phyloP scores from a whole-genome alignment of 1,140 invertebrate genomes.

The Radopholus similis region DNA sequence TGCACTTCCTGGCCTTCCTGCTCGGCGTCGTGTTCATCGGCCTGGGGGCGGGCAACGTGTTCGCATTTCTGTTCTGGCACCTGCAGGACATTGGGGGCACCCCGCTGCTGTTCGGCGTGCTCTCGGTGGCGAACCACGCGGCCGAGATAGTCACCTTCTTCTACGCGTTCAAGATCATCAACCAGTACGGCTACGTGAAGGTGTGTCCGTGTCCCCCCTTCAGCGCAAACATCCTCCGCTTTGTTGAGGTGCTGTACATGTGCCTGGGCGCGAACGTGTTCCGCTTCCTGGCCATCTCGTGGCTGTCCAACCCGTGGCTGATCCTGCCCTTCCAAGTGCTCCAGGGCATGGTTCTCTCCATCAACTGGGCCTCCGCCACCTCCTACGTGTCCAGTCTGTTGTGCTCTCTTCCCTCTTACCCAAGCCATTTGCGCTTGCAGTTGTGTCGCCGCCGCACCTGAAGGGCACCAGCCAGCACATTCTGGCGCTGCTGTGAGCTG shows the following conservation, averaged over 20 bases:
- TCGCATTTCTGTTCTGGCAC: constrained; percentile 99
- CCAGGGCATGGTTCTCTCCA: constrained; percentile 31
- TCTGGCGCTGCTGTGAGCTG: constrained; percentile 27
- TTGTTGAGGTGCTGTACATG: constrained; percentile 41
- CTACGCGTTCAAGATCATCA: constrained; percentile 89
- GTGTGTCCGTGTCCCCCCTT: constrained; percentile 61
- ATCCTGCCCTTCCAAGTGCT: constrained; percentile 42
- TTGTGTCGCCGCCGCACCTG: constrained; percentile 40
- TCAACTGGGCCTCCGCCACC: constrained; percentile 41
- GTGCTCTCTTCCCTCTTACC: neutral
- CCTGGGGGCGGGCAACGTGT: constrained; percentile 96
- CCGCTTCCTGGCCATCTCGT: constrained; percentile 43
- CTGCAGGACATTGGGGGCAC: constrained; percentile 90
- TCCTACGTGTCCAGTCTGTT: constrained; percentile 39
- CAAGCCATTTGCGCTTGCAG: neutral
- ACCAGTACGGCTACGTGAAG: constrained; percentile 87
- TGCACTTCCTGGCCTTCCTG: constrained; percentile 87
- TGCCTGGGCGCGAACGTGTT: constrained; percentile 42
- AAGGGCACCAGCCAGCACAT: constrained; percentile 41
- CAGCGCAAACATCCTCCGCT: neutral
- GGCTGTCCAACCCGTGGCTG: constrained; percentile 43
- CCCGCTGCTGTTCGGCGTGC: constrained; percentile 92
- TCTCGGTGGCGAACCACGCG: constrained; percentile 96
- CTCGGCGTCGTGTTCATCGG: constrained; percentile 98
- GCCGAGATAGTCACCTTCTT: constrained; percentile 98